These are phyloP conservation scores for Eristalis tenax DNA, from an alignment of 2,888 invertebrate species.

Conservation along the genomic window DNA sequence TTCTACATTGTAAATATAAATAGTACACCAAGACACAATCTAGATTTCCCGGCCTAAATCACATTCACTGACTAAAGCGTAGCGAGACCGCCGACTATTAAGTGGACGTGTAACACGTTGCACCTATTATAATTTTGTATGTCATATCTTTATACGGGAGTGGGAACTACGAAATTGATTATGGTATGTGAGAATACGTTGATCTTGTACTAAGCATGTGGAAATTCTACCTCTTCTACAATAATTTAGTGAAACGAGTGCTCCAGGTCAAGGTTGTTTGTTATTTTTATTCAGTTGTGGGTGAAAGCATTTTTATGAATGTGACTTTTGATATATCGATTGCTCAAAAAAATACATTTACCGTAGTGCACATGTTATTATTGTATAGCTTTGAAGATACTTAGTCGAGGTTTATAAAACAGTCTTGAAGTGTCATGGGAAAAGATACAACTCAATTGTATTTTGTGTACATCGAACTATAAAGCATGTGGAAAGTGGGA, in stretches of 20 bases:
- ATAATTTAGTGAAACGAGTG: conserved; percentile 22
- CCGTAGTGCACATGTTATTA: not conserved
- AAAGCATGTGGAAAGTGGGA: too few relatives aligned
- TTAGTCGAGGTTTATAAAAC: not conserved
- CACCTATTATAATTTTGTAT: conserved; percentile 1
- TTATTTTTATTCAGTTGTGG: conserved; percentile 19
- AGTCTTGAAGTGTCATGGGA: not conserved
- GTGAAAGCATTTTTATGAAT: conserved; percentile 34
- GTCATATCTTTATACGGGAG: not conserved
- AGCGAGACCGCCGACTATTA: not conserved
- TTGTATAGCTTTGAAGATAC: not conserved
- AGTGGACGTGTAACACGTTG: not conserved
- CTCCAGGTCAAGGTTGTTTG: conserved; percentile 41
- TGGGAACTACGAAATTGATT: not conserved
- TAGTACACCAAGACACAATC: conserved; percentile 32
- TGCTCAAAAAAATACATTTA: not conserved
- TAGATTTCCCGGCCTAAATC: conserved; percentile 19
- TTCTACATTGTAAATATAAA: conserved; percentile 7
- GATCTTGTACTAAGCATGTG: conserved; percentile 21
- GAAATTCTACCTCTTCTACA: not conserved
- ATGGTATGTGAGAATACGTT: not conserved
- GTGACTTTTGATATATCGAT: conserved; percentile 11
- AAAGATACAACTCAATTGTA: not conserved
- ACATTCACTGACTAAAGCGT: conserved; percentile 2
- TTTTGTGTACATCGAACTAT: too few relatives aligned